A percentile compares a stretch with the other conserved stretches of the same genome.
Evolutionary conservation across 2,113 vertebrate species (phyloP).

Genomic region (Struthidea cinerea): DNA sequence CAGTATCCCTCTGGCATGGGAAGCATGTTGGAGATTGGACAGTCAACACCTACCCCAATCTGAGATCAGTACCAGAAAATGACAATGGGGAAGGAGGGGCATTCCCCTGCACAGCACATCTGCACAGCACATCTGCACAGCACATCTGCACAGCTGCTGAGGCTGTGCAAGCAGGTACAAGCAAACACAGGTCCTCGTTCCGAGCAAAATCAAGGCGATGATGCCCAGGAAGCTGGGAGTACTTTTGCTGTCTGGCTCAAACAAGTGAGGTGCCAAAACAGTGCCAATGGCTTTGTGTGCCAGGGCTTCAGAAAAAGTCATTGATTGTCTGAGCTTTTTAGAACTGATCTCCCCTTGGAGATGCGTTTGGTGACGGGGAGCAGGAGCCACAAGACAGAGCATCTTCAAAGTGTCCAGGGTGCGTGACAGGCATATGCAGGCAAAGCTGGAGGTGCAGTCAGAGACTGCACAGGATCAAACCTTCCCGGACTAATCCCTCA

Average conservation of each 20-base stretch:
- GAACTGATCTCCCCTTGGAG: not conserved
- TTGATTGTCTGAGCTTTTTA: not conserved
- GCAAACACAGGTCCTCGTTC: not conserved
- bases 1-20: not conserved
- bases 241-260: not conserved
- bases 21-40: not conserved
- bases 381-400: not conserved
- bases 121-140: not conserved
- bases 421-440: not conserved
- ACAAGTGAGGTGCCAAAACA: not conserved
- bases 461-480: not conserved
- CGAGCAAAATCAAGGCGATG: not conserved
- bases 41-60: not conserved
- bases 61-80: not conserved
- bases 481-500: fast-evolving
- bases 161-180: not conserved
- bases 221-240: not conserved
- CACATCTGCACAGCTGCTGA: not conserved
- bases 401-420: not conserved
- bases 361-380: not conserved
- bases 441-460: not conserved
- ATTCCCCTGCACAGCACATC: not conserved
- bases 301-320: not conserved
- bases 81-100: not conserved
- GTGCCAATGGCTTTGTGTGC: not conserved